Evolutionary conservation across 2,888 invertebrate species (phyloP), one percentile per base, ranked within the genome.

Genomic region (Pelosia muscerda): DNA sequence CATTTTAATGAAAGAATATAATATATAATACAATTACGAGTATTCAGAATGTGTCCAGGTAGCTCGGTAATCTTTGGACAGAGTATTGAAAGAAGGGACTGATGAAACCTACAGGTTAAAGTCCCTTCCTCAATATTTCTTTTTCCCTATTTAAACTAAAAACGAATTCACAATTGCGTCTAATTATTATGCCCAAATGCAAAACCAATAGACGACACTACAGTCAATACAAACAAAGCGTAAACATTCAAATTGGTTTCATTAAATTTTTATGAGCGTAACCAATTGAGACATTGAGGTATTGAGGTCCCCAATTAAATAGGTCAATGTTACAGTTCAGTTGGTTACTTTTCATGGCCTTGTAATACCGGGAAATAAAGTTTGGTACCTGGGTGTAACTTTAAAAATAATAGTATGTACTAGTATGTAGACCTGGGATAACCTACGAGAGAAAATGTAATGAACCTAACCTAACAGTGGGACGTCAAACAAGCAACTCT

Each of bases 251-350:
- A 31, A 53, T 63, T 19, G 3, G 3, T 19, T n/a, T 78, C 58
- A 71, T 81, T 64, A 72, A 55, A 60, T 55, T 76, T 79, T 78
- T 75, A 82, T 76, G 74, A 79, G 71, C 59, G 23, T 63, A 63
- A 67, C 78, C 71, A 83, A 81, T 85, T 81, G 75, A 74, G 66
- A 56, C 65, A 76, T 77, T 81, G 71, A 79, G 69, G 75, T 72
- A 71, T 72, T 69, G 68, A 79, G 78, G 74, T 75, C 71, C 72
- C 64, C 63, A 73, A 77, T 76, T 66, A 80, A 73, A 77, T 77
- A 69, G 82, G 84, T 82, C 85, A 86, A 82, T 83, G 81, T 78
- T 78, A 77, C 57, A 72, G 9, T 38, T 74, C 73, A 31, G 42
- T 15, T 42, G 28, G 19, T 57, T 57, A 31, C 28, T 19, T n/a